Conservation (phyloP, 2,797 vertebrate genomes). For the Microcaecilia unicolor region DNA sequence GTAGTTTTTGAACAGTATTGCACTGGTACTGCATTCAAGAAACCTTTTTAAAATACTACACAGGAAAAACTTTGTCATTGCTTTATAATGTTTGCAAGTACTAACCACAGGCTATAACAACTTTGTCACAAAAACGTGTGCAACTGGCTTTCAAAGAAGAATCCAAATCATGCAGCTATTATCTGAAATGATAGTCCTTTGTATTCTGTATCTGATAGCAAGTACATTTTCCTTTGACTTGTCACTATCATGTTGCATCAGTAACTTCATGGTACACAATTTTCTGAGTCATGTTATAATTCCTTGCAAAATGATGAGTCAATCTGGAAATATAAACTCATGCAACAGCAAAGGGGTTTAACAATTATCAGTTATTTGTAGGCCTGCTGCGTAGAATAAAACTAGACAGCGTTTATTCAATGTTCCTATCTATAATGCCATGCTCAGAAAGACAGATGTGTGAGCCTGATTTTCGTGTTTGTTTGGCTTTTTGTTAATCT, state of each 20-base stretch:
- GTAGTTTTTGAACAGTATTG: no score
- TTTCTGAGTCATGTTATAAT: no score
- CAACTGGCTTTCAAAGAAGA: not conserved
- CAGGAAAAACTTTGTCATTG: not conserved
- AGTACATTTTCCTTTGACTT: accelerated
- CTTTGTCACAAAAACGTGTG: accelerated
- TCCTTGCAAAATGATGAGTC: no score
- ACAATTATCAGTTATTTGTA: conserved; percentile 20
- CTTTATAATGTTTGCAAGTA: not conserved
- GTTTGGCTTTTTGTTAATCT: no score
- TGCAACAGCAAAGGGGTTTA: no score
- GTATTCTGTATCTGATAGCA: not conserved
- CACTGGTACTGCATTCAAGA: no score
- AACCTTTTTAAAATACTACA: no score
- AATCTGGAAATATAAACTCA: no score
- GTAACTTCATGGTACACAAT: not conserved
- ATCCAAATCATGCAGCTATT: accelerated
- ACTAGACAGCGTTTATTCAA: conserved; percentile 10
- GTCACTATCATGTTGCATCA: not conserved
- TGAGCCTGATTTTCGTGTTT: conserved; percentile 34
- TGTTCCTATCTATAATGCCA: conserved; percentile 21
- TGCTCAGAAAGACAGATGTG: conserved; percentile 37
- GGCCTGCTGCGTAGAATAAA: conserved; percentile 9
- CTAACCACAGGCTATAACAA: not conserved
- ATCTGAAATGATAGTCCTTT: not conserved